Conservation (phyloP, 2,888 invertebrate genomes). For the Apotomis betuletana region DNA sequence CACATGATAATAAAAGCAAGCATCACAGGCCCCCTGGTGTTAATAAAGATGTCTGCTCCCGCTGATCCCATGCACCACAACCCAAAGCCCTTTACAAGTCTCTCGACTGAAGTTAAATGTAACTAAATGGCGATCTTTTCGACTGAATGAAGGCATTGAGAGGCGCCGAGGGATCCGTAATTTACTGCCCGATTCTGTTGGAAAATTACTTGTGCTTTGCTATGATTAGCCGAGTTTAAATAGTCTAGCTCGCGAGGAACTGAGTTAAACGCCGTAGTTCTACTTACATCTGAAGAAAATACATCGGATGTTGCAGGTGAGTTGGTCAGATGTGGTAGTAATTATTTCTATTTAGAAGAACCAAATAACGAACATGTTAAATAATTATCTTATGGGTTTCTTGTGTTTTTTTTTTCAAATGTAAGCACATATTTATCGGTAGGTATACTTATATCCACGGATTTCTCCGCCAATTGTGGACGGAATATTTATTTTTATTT, state of each 20-base stretch:
- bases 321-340: too few relatives aligned
- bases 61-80: slow-evolving; percentile 18
- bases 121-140: slow-evolving; percentile 46
- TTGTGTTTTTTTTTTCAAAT: too few relatives aligned
- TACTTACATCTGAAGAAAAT: too few relatives aligned
- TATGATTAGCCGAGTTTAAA: slow-evolving; percentile 30
- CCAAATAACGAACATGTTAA: too few relatives aligned
- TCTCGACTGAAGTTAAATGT: slow-evolving; percentile 43
- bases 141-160: slow-evolving; percentile 47
- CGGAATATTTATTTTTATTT: too few relatives aligned
- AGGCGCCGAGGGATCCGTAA: slow-evolving; percentile 18
- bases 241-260: slow-evolving; percentile 4
- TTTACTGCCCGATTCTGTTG: slow-evolving; percentile 30
- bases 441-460: too few relatives aligned
- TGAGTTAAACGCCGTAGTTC: neutral
- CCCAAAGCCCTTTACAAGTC: slow-evolving; percentile 42
- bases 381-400: too few relatives aligned
- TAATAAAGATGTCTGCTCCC: neutral
- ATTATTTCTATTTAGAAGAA: too few relatives aligned
- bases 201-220: slow-evolving; percentile 32
- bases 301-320: too few relatives aligned
- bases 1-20: neutral
- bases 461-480: too few relatives aligned
- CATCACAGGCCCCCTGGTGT: neutral
- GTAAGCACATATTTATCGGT: too few relatives aligned